Percentiles rank a stretch among this genome's conserved stretches.
Conservation (phyloP, 2,888 invertebrate species). For the Cataglyphis albicans region DNA sequence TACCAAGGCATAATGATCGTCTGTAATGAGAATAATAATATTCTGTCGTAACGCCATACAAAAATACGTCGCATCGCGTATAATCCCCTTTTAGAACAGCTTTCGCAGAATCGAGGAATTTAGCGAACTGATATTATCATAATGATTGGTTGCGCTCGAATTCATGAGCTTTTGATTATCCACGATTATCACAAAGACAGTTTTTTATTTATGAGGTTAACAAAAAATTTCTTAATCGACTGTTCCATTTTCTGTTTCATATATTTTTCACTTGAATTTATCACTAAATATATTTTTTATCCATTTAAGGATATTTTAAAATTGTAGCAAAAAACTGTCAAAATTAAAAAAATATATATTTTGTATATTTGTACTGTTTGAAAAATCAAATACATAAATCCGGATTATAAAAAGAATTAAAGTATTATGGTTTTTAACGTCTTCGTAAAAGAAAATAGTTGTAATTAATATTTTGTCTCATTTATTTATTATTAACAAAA, state of each 20-base stretch:
- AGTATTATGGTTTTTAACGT: too few species aligned
- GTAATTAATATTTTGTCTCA: too few species aligned
- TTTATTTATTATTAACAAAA: too few species aligned
- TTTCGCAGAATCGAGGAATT: background rate
- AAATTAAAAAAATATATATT: too few species aligned
- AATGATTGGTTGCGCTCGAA: too few species aligned
- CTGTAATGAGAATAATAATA: background rate
- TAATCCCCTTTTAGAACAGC: background rate
- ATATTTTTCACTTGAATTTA: background rate
- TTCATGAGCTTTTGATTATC: background rate
- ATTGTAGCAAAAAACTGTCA: too few species aligned
- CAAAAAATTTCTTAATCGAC: background rate
- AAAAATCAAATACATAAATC: too few species aligned
- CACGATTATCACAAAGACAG: background rate
- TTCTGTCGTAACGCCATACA: background rate
- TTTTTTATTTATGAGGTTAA: background rate
- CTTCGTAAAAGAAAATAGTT: too few species aligned
- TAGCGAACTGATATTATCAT: background rate
- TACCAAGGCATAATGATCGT: slow-evolving; percentile 2
- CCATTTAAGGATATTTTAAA: too few species aligned
- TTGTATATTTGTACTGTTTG: too few species aligned
- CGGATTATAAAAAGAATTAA: too few species aligned
- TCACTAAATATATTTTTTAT: background rate
- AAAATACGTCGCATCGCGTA: background rate
- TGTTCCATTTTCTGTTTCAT: background rate